Percentiles rank a stretch among this genome's conserved stretches.
phyloP scores from a whole-genome alignment of 2,113 vertebrate species.

The Zapornia atra region DNA sequence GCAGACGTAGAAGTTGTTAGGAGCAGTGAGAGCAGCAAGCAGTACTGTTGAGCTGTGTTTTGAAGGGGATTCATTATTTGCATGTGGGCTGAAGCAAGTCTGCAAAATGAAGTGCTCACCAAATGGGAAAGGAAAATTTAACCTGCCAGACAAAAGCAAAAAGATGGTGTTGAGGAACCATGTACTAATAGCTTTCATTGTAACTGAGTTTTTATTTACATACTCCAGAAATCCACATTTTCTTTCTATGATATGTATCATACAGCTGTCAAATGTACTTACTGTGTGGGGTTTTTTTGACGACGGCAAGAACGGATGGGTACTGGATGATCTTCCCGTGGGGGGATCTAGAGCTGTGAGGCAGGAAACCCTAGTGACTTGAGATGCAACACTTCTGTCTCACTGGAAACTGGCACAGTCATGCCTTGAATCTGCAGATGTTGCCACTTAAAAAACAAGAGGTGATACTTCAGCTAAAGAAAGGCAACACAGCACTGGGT shows the following conservation, averaged over 20 bases:
- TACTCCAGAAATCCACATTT: neutral
- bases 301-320: neutral
- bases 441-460: neutral
- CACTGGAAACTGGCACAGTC: fast-evolving
- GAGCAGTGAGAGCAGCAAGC: neutral
- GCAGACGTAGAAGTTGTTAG: neutral
- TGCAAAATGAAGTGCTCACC: neutral
- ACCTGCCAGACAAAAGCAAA: neutral
- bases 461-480: neutral
- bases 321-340: neutral
- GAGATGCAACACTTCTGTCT: neutral
- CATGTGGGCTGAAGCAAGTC: neutral
- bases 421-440: neutral
- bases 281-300: neutral
- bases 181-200: neutral
- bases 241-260: fast-evolving
- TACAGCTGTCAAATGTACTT: neutral
- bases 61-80: neutral
- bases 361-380: neutral
- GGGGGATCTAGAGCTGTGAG: neutral
- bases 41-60: neutral
- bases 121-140: neutral
- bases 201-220: neutral
- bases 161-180: neutral
- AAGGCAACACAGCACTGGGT: neutral